Evolutionary conservation across 2,888 invertebrate genomes (phyloP), one percentile per base, ranked within the genome.

Genomic region (Myathropa florea): DNA sequence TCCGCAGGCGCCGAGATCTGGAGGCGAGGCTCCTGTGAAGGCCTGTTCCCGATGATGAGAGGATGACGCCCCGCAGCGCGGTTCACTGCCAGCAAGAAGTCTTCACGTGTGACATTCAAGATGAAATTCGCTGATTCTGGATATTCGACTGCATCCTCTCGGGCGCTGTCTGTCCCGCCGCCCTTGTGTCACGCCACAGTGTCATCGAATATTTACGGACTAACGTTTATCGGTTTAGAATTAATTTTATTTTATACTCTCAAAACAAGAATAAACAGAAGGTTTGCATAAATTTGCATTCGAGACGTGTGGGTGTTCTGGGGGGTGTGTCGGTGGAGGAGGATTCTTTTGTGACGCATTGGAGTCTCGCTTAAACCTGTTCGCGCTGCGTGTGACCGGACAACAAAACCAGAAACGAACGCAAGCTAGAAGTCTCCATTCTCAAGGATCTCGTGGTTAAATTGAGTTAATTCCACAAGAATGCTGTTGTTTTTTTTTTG

Each of bases 1-100:
- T 18, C 26, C 55, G 10, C 75, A 92, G 92, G 91, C 68, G 90
- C 92, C 39, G 86, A 89, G 89, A 90, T 92, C 46, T 91, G 92
- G 46, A 89, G 92, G 12, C 89, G 90, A 12, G 91, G 91, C 57
- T 91, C 90, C 73, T 92, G 92, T 55, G 88, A 89, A 55, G 92
- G 92, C 18, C 89, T 92, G 2, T 91, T 92, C 46, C 87, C 88
- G 6, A 91, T 91, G 90, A 83, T 86, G 72, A 89, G 91, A 70
- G 91, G 92, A n/a, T 91, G 26, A 78, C 0, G 21, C 63, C 24
- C n/a, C 1, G 53, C 0, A 18, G 12, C 65, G 7, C 33, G 1
- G n/a, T 57, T 24, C 6, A 14, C 12, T 12, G 12, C 57, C 46
- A 46, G 46, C 46, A 46, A 18, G 18, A 18, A 14, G n/a, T 14